Conservation (phyloP, 2,888 invertebrate species). For the Sarcophaga subvicina region DNA sequence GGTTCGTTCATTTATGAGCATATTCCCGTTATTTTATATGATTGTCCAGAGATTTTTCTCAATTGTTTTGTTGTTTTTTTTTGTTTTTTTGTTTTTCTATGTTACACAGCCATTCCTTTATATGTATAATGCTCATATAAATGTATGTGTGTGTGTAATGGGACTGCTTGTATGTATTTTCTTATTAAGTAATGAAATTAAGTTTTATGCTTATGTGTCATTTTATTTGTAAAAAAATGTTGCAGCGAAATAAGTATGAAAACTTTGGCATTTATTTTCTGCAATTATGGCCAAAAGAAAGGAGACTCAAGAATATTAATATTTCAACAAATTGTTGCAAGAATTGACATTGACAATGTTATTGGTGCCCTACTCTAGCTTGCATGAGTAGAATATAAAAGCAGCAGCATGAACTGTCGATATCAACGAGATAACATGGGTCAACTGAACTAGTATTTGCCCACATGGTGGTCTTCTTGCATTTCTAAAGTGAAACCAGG, state of each 20-base stretch:
- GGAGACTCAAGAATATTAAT: too few species aligned
- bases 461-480: too few species aligned
- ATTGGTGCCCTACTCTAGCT: too few species aligned
- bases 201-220: conserved; percentile 62
- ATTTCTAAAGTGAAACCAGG: too few species aligned
- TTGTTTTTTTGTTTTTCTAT: not conserved
- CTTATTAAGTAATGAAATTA: conserved; percentile 68
- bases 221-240: conserved; percentile 16
- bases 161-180: conserved; percentile 14
- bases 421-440: too few species aligned
- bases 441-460: too few species aligned
- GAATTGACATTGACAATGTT: too few species aligned
- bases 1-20: conserved; percentile 58
- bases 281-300: conserved; percentile 4
- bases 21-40: conserved; percentile 53
- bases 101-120: not conserved
- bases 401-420: too few species aligned
- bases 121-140: conserved; percentile 8
- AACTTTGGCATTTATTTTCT: not conserved
- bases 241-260: not conserved
- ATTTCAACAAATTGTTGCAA: too few species aligned
- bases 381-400: too few species aligned
- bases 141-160: not conserved
- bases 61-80: conserved; percentile 22
- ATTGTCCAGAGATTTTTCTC: conserved; percentile 64